A percentile compares a stretch with the other conserved stretches of the same genome.
phyloP scores from a whole-genome alignment of 2,888 invertebrate genomes.

The Teleiodes luculella region DNA sequence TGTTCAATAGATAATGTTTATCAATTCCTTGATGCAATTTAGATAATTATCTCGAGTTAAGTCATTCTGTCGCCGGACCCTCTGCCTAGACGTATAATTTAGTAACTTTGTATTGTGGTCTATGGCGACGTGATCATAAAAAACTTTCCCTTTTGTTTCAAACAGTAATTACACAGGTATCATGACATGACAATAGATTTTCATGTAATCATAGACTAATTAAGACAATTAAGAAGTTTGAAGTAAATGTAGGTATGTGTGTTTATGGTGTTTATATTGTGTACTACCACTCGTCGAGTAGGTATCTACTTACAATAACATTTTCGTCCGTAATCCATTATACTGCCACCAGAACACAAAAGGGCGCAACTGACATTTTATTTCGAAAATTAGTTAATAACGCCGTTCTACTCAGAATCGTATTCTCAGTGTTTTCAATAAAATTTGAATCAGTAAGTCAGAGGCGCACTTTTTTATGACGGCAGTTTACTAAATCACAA shows the following conservation, averaged over 20 bases:
- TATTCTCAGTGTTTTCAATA: no score
- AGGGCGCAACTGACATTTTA: no score
- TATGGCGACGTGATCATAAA: neutral
- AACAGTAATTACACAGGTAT: neutral
- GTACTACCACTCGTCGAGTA: no score
- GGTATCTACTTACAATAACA: no score
- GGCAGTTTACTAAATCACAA: no score
- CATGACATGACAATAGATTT: slow-evolving; percentile 7
- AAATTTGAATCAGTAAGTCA: no score
- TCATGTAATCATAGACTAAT: neutral
- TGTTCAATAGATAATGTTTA: slow-evolving; percentile 7
- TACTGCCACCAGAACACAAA: no score
- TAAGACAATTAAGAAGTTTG: neutral
- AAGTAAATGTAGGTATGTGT: neutral
- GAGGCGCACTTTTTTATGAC: no score
- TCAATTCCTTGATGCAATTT: neutral
- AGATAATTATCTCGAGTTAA: neutral
- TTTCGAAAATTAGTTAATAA: no score
- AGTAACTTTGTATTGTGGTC: neutral
- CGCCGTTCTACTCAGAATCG: no score
- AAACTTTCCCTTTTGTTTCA: slow-evolving; percentile 3
- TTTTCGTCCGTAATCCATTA: no score
- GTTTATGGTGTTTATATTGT: neutral
- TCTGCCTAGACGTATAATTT: neutral
- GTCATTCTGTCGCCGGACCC: neutral